Base-by-base conservation (phyloP, 2,888 invertebrate genomes). In the Calameuta filiformis region DNA sequence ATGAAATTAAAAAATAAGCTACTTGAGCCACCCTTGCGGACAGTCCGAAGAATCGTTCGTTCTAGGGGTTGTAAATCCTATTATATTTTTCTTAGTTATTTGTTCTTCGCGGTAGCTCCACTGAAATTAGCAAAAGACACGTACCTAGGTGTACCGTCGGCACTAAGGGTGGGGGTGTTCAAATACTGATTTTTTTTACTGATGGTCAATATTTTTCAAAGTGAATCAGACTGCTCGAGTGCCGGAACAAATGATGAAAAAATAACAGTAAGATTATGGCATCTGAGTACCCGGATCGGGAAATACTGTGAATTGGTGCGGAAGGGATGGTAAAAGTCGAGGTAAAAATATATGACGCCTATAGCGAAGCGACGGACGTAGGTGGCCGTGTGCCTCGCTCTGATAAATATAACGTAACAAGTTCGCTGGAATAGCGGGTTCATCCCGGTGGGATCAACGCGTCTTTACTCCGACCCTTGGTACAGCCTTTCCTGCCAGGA, bases 391-490 rank as follows among this genome's bases (percentile, higher is more conserved):
- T 88, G 90, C 85, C 85, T 85, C 82, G 87, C 83, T 88, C 90
- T 91, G 91, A 91, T 91, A 91, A 91, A 91, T 91, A 91, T 91
- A 91, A 91, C 89, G 91, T 91, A 91, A 91, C 91, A 91, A 91
- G 90, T 91, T 91, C 89, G 88, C 87, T 85, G 89, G 90, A 90
- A 91, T 90, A 90, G 90, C 90, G 88, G 86, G 88, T 91, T 90
- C 90, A 91, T 91, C 90, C 90, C 88, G 83, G 83, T 85, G 87
- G 91, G 91, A 91, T 91, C 91, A 91, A 90, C 90, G 89, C 87
- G 89, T 90, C 90, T 89, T 85, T 85, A 33, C 75, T 73, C 73
- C 73, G 68, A 77, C 77, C 80, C 76, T 75, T 75, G 77, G 77
- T 81, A 77, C 76, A 80, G 77, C 71, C 77, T 78, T 75, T 71